A percentile compares a stretch with the other conserved stretches of the same genome.
Conservation (phyloP, 2,888 invertebrate genomes). For the Calliphora vomitoria region DNA sequence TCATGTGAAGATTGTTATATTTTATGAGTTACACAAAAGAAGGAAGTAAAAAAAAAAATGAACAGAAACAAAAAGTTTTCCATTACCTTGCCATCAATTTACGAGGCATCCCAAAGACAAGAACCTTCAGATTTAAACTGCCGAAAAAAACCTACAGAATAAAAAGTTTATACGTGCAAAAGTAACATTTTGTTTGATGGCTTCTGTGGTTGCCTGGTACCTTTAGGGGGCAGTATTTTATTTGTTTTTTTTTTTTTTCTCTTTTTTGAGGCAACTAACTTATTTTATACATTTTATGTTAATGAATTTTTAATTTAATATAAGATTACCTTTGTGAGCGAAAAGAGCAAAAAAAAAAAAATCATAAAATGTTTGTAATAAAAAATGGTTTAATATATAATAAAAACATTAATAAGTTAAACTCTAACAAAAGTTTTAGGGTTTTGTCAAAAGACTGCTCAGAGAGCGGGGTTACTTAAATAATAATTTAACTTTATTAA, state of each 20-base stretch:
- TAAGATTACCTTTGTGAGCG: constrained; percentile 25
- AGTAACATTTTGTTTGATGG: constrained; percentile 60
- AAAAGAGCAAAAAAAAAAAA: constrained; percentile 9
- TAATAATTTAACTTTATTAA: constrained; percentile 24
- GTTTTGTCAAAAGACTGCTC: not conserved
- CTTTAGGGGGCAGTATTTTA: constrained; percentile 30
- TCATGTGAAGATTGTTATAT: constrained; percentile 66
- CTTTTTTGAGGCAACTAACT: constrained; percentile 4
- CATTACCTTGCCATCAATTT: constrained; percentile 52
- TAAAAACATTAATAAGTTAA: constrained; percentile 31
- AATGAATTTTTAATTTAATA: constrained; percentile 59
- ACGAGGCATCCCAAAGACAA: constrained; percentile 49
- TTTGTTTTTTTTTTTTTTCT: constrained; percentile 7
- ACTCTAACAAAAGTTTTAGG: not conserved
- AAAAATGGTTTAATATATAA: constrained; percentile 34
- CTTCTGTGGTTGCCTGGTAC: constrained; percentile 43
- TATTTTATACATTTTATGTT: constrained; percentile 45
- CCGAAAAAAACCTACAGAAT: constrained; percentile 24
- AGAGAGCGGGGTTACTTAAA: not conserved
- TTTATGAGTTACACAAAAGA: constrained; percentile 53
- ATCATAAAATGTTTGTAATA: constrained; percentile 3
- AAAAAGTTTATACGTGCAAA: constrained; percentile 47
- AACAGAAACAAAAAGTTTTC: constrained; percentile 40
- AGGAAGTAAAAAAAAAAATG: not conserved
- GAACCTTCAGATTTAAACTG: constrained; percentile 42